Base-by-base conservation (phyloP, 1,140 invertebrate genomes). In the Drosophila burlai region DNA sequence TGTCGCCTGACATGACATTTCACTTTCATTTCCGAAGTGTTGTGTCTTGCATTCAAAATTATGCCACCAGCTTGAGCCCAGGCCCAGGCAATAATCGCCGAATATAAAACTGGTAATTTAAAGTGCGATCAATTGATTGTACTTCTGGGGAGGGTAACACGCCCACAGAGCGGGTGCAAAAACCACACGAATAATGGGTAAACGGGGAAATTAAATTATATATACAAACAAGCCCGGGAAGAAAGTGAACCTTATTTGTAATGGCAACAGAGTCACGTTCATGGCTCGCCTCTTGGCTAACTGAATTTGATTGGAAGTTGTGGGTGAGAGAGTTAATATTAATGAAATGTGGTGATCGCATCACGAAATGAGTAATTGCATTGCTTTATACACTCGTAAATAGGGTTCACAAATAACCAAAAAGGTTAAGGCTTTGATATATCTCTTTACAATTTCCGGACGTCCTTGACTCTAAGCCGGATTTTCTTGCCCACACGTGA, bases 1-100 rank as follows among this genome's bases (percentile, higher is more conserved):
- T 71, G 78, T 74, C 83, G 62, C 55, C 66, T 62, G 75, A 82
- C 85, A 90, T 90, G 85, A 89, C 85, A 89, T 89, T 89, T 89
- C 85, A 89, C 85, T 89, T 89, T 89, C 85, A 89, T 89, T 89
- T 89, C 85, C 85, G 85, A 89, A 89, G 85, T 90, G 73, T 24
- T 84, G 85, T 76, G 81, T 57, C 75, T 82, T 79, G 82, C 81
- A 90, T 89, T 85, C 67, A 66, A 90, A 85, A 84, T 85, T 76
- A 79, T 79, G 54, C 67, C 73, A 26, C 24, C 24, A 24, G 24
- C 24, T 24, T 24, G 24, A 24, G 24, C 24, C 24, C 24, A 24
- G 24, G 31, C 38, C 18, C 21, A 16, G 11, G 64, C 60, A 54
- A 72, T 75, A 83, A 61, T 42, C 58, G 58, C 62, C 69, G 65